These are phyloP conservation scores for Leptopilina drosophilae DNA, from an alignment of 2,888 invertebrate genomes.

Conservation along the genomic window DNA sequence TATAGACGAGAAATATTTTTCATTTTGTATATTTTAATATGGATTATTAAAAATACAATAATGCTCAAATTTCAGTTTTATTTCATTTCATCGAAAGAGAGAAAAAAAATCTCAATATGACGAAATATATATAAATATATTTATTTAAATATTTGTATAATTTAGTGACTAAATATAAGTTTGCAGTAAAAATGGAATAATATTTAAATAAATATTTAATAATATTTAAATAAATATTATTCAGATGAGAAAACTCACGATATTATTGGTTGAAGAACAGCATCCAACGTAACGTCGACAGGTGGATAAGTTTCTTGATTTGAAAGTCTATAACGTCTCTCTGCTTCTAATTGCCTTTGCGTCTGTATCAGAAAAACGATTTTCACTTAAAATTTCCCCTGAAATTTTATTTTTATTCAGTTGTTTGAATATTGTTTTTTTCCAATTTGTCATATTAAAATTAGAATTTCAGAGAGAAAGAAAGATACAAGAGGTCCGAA, in stretches of 20 bases:
- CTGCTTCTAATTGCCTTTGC: conserved; percentile 75
- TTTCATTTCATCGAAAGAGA: not conserved
- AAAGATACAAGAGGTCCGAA: no score
- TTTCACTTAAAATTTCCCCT: conserved; percentile 61
- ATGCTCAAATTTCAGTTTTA: not conserved
- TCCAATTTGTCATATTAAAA: not conserved
- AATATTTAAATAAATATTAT: no score
- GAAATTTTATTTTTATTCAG: conserved; percentile 20
- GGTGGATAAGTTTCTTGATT: conserved; percentile 74
- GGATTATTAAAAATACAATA: conserved; percentile 11
- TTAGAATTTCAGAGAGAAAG: not conserved
- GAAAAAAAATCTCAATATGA: no score
- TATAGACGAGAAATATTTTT: not conserved
- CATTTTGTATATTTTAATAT: conserved; percentile 23
- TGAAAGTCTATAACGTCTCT: conserved; percentile 74
- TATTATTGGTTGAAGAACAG: conserved; percentile 76
- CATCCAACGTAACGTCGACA: conserved; percentile 74
- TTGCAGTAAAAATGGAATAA: no score
- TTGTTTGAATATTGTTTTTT: not conserved
- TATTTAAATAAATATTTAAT: no score
- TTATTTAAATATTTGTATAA: no score
- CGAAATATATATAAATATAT: not conserved
- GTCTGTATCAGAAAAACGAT: conserved; percentile 73
- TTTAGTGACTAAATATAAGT: no score
- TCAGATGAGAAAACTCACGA: conserved; percentile 68